phyloP scores from a whole-genome alignment of 2,888 invertebrate species.

The Dione juno region DNA sequence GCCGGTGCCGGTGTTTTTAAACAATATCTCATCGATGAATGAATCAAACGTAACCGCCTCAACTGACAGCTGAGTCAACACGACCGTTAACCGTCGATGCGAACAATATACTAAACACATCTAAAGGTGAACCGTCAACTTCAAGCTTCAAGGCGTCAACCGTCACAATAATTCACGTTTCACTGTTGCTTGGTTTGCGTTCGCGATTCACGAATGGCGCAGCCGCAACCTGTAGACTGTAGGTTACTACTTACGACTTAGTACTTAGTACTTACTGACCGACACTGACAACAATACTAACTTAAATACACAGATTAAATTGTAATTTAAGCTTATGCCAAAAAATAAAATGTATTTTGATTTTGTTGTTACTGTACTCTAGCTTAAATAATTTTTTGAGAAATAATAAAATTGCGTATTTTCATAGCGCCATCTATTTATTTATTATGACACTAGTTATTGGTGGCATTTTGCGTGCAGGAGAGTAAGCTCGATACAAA shows the following conservation, averaged over 20 bases:
- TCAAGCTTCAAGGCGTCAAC: not conserved
- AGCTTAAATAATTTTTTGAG: not conserved
- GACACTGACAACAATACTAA: not conserved
- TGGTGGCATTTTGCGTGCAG: not conserved
- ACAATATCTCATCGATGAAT: constrained; percentile 55
- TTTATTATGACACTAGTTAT: no score
- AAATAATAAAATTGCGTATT: not conserved
- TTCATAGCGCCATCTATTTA: constrained; percentile 9
- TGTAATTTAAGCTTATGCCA: not conserved
- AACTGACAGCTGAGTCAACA: constrained; percentile 45
- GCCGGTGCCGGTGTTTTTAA: constrained; percentile 51
- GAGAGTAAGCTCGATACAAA: not conserved
- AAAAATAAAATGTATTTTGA: not conserved
- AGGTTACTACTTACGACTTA: no score
- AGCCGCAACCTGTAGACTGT: not conserved
- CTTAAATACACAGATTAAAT: no score
- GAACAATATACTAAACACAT: constrained; percentile 50
- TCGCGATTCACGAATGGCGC: not conserved
- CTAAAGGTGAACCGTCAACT: constrained; percentile 39
- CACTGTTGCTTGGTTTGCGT: not conserved
- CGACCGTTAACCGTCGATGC: constrained; percentile 52
- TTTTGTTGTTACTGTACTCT: no score
- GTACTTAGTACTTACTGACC: no score
- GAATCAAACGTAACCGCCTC: constrained; percentile 47
- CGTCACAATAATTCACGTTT: constrained; percentile 7